Percentiles rank a stretch among this genome's conserved stretches.
Evolutionary conservation across 1,140 invertebrate genomes (phyloP).

Genomic region (fruit fly (Drosophila melanogaster)): Release_6_plus_ISO1_MT NT_033777.3:20352001-20352500

Average conservation of each 20-base stretch:
- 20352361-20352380: slow-evolving; percentile 53
- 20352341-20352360: neutral
- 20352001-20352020: no score
- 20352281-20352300: slow-evolving; percentile 65
- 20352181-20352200: neutral
- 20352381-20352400: slow-evolving; percentile 82
- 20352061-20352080: no score
- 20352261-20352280: slow-evolving; percentile 78
- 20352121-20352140: neutral
- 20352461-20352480: slow-evolving; percentile 71
- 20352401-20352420: slow-evolving; percentile 53
- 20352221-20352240: slow-evolving; percentile 82
- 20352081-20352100: neutral
- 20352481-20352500: slow-evolving; percentile 17
- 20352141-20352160: neutral
- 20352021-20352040: no score
- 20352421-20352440: slow-evolving; percentile 65
- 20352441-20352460: slow-evolving; percentile 64
- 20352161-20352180: slow-evolving; percentile 1
- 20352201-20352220: slow-evolving; percentile 35
- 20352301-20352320: slow-evolving; percentile 11
- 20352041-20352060: no score
- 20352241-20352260: slow-evolving; percentile 78
- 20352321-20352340: neutral
- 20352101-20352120: neutral